Evolutionary conservation across 2,888 invertebrate genomes (phyloP).

Genomic region (Quadroppia sp.): DNA sequence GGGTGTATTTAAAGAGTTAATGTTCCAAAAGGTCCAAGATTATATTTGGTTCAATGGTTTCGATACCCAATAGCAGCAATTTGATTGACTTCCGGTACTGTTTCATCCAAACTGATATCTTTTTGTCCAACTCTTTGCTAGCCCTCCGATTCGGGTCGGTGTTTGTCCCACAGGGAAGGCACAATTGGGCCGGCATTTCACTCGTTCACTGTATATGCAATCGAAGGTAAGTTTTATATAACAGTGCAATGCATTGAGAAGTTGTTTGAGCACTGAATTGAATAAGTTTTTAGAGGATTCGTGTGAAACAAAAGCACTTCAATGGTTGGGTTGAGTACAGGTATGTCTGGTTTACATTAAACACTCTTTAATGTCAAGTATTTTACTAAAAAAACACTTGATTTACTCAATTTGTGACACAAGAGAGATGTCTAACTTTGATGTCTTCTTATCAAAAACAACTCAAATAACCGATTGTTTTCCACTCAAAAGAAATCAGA

Average conservation of each 20-base stretch:
- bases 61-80: conserved; percentile 50
- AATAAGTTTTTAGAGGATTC: not conserved
- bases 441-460: not conserved
- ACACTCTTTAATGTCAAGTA: not conserved
- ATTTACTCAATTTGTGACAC: no score
- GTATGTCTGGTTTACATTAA: not conserved
- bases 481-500: not conserved
- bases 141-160: conserved; percentile 44
- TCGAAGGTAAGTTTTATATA: no score
- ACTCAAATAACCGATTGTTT: not conserved
- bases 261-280: no score
- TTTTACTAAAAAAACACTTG: no score
- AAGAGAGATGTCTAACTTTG: not conserved
- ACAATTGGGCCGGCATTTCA: not conserved
- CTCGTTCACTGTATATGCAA: not conserved
- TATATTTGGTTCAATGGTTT: not conserved
- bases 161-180: conserved; percentile 17
- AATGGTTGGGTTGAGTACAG: not conserved
- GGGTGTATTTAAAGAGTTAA: not conserved
- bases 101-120: conserved; percentile 50
- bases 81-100: conserved; percentile 50
- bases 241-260: no score
- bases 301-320: not conserved
- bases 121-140: conserved; percentile 50
- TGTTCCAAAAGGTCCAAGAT: not conserved